These are phyloP conservation scores for Gastrophryne carolinensis DNA, from an alignment of 2,797 vertebrate genomes.

Conservation along the genomic window DNA sequence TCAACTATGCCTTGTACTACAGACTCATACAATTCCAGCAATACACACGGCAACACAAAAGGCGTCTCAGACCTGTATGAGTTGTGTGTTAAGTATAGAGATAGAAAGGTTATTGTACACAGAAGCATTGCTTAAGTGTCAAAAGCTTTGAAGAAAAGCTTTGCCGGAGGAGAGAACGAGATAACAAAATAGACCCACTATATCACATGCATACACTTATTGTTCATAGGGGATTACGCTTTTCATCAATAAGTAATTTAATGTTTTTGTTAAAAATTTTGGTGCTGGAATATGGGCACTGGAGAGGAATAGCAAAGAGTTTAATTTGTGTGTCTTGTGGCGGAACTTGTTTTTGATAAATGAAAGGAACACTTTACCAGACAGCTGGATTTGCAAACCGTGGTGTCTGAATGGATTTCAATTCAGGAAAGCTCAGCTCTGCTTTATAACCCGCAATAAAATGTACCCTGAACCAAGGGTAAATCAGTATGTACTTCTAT, in stretches of 20 bases:
- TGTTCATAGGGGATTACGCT: neutral
- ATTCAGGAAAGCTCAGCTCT: neutral
- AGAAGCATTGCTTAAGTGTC: neutral
- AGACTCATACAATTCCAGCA: neutral
- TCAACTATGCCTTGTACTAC: neutral
- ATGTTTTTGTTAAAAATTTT: neutral
- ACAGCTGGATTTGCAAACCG: neutral
- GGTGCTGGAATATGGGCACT: neutral
- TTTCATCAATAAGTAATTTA: conserved; percentile 3
- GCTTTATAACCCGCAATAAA: neutral
- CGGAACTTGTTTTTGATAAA: neutral
- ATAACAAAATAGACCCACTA: neutral
- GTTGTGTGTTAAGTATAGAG: neutral
- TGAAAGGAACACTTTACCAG: neutral
- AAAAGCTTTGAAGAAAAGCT: neutral
- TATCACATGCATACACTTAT: neutral
- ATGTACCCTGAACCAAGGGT: neutral
- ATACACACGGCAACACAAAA: neutral
- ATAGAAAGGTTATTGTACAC: neutral
- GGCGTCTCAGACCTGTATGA: neutral
- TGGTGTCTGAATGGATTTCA: neutral
- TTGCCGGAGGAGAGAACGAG: neutral
- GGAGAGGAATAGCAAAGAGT: neutral
- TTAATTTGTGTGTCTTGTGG: neutral
- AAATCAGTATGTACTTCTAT: no score